These are phyloP conservation scores for Etheostoma nigrum DNA, from an alignment of 2,797 vertebrate genomes.

Conservation along the genomic window DNA sequence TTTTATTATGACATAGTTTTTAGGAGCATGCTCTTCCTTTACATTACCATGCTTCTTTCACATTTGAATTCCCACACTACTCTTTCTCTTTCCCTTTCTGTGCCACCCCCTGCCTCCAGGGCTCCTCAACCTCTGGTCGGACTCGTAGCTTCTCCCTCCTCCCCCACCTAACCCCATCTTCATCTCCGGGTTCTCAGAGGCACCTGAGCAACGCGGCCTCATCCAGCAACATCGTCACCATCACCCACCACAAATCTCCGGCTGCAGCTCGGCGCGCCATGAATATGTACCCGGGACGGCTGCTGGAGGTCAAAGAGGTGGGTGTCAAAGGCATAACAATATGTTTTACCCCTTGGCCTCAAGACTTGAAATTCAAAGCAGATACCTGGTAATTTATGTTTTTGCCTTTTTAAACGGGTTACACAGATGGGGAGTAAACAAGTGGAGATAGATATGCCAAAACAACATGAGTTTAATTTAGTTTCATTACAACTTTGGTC, in stretches of 20 bases:
- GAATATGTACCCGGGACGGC: slow-evolving; percentile 89
- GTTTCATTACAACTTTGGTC: neutral
- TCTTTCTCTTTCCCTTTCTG: slow-evolving; percentile 36
- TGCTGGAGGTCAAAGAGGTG: slow-evolving; percentile 97
- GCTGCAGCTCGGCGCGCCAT: slow-evolving; percentile 90
- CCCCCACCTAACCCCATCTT: slow-evolving; percentile 89
- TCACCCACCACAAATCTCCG: slow-evolving; percentile 97
- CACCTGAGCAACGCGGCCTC: slow-evolving; percentile 83
- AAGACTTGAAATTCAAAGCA: neutral
- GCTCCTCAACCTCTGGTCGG: slow-evolving; percentile 85
- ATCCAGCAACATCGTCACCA: slow-evolving; percentile 90
- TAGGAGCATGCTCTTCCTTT: slow-evolving; percentile 18
- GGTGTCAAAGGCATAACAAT: slow-evolving; percentile 59
- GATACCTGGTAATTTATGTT: neutral
- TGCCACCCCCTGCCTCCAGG: slow-evolving; percentile 75
- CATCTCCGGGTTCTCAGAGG: slow-evolving; percentile 90
- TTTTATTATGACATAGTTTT: neutral
- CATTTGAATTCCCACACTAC: slow-evolving; percentile 40
- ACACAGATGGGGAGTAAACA: neutral
- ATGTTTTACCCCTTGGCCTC: neutral
- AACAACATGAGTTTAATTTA: neutral
- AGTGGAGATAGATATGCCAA: neutral
- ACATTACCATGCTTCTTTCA: slow-evolving; percentile 40
- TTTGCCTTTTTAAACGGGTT: neutral
- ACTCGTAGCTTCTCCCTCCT: slow-evolving; percentile 93